Percentiles rank a stretch among this genome's conserved stretches.
phyloP scores from a whole-genome alignment of 2,888 invertebrate species.

The Coecobrya sp. region DNA sequence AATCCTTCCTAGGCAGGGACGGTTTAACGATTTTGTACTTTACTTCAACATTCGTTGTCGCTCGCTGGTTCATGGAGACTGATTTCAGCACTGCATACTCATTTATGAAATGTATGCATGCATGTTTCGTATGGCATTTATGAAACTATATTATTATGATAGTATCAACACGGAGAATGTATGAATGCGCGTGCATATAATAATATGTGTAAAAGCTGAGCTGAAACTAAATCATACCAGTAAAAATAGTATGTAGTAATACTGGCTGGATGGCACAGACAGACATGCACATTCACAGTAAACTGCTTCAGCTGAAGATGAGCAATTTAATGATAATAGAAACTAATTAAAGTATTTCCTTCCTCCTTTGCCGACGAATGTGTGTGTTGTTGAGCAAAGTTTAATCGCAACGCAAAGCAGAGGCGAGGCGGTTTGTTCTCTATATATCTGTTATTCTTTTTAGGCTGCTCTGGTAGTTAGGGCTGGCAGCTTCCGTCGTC shows the following conservation, averaged over 20 bases:
- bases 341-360: conserved; percentile 83
- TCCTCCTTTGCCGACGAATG: conserved; percentile 79
- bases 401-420: conserved; percentile 67
- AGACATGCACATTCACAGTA: conserved; percentile 8
- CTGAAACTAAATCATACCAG: conserved; percentile 66
- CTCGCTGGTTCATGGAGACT: conserved; percentile 28
- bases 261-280: conserved; percentile 48
- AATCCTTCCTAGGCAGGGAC: conserved; percentile 67
- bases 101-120: conserved; percentile 1
- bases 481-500: conserved; percentile 79
- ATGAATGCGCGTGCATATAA: conserved; percentile 46
- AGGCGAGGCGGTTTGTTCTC: conserved; percentile 75
- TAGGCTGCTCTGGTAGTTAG: conserved; percentile 59
- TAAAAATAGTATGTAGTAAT: conserved; percentile 24
- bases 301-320: conserved; percentile 79
- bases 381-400: conserved; percentile 73
- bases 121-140: background rate
- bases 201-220: conserved; percentile 49
- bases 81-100: conserved; percentile 24
- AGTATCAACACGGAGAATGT: background rate
- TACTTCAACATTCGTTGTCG: background rate
- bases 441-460: conserved; percentile 45
- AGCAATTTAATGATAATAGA: conserved; percentile 83
- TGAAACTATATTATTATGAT: background rate
- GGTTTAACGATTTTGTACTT: conserved; percentile 74